Evolutionary conservation across 1,140 invertebrate species (phyloP).

Genomic region (Euura saliciscinereae): DNA sequence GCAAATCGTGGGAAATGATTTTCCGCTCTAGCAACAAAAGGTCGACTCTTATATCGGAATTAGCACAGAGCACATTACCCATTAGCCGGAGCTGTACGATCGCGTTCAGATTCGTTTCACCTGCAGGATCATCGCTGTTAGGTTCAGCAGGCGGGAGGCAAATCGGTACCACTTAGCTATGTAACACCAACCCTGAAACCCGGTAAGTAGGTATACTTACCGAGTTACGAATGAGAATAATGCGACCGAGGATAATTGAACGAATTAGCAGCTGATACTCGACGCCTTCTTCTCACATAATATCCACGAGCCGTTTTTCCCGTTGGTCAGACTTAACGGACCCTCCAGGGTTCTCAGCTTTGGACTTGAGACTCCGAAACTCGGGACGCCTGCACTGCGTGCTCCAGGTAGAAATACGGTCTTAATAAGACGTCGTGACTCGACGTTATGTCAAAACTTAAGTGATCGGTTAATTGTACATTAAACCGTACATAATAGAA

Average conservation of each 20-base stretch:
- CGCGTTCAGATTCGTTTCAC: no score
- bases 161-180: background rate
- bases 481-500: constrained; percentile 61
- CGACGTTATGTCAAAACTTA: constrained; percentile 55
- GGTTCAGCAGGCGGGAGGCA: background rate
- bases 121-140: no score
- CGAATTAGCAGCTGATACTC: constrained; percentile 6
- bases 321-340: background rate
- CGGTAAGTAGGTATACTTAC: background rate
- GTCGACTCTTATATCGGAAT: no score
- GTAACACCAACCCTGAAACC: background rate
- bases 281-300: background rate
- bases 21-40: no score
- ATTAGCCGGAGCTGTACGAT: no score
- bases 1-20: no score
- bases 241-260: constrained; percentile 4
- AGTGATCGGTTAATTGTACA: constrained; percentile 61
- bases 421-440: constrained; percentile 62
- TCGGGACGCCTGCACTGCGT: constrained; percentile 26
- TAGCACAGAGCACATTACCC: no score
- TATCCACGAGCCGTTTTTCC: background rate
- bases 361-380: constrained; percentile 21
- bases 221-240: background rate
- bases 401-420: constrained; percentile 29
- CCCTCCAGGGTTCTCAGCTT: background rate